phyloP scores from a whole-genome alignment of 1,140 invertebrate genomes.

The Ridgeia piscesae region DNA sequence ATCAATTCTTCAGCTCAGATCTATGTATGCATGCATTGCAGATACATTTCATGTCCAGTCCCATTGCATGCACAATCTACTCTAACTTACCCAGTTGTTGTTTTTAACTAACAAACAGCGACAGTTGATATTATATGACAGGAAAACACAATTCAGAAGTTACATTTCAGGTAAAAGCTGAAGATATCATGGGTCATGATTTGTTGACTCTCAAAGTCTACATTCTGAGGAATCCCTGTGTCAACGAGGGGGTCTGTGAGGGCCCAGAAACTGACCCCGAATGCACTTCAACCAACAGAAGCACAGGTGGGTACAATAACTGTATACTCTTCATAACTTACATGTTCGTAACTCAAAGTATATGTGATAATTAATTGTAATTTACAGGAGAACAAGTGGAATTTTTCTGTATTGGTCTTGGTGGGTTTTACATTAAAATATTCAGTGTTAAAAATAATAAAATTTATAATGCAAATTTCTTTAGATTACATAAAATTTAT shows the following conservation, averaged over 20 bases:
- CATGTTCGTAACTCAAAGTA: neutral
- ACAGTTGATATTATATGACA: no score
- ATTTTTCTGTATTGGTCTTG: neutral
- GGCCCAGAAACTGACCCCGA: neutral
- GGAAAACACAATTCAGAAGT: neutral
- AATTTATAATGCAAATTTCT: no score
- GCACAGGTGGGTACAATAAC: neutral
- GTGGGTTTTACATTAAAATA: no score
- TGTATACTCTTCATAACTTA: neutral
- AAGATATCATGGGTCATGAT: neutral
- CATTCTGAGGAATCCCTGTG: neutral
- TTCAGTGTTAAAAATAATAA: no score
- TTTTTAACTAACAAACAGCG: no score
- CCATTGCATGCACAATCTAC: no score
- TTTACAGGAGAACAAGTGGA: neutral
- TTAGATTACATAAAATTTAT: no score
- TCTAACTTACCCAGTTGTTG: no score
- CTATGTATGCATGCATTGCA: no score
- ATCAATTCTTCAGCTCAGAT: no score
- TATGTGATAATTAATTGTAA: neutral
- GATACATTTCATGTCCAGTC: no score
- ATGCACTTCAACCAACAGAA: neutral
- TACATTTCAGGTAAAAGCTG: neutral
- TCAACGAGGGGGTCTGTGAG: neutral
- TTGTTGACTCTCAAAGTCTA: neutral